Base-by-base conservation (phyloP, 1,140 invertebrate species). In the silkworm (Bombyx mori) region DNA sequence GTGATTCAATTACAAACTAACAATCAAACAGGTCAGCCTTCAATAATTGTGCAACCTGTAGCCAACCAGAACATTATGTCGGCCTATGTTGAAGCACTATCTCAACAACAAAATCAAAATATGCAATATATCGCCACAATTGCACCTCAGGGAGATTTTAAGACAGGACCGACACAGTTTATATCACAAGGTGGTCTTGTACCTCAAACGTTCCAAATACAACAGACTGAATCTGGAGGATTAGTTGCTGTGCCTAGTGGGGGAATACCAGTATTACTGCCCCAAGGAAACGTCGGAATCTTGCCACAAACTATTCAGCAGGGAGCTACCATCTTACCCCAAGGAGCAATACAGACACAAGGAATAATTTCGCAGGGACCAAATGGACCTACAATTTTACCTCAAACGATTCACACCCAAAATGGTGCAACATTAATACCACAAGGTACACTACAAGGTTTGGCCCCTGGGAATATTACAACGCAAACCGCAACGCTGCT, bases 71-170 rank as follows among this genome's bases (percentile, higher is more conserved):
- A 91, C 65, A 89, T 93, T 60, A 89, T 93, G 82, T 92, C 93
- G 3, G 92, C 92, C 3, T 93, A 93, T 79, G 90, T 93, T 0
- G 92, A 93, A 67, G 89, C 92, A 2, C 82, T 92, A 65, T 92
- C 91, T 50, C 91, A 91, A 63, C 91, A 91, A 58, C 90, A 91
- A 35, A 91, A 90, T 57, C 91, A 92, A 68, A 92, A 91, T 75
- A 85, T 93, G 71, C 92, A 93, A 69, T 93, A 93, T 58, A 91
- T 93, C 52, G 90, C 92, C n/a, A 90, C 92, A 7, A 91, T 93
- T 61, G 89, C 90, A 71, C 87, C 90, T 65, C 80, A 91, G 89
- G 66, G 74, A 69, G 67, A 88, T 18, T 90, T 89, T 57, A 91
- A 91, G 65, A 88, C 90, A 26, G 74, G 77, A 9, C 82, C 82